Conservation (phyloP, 2,797 vertebrate genomes). For the Agapornis canus region DNA sequence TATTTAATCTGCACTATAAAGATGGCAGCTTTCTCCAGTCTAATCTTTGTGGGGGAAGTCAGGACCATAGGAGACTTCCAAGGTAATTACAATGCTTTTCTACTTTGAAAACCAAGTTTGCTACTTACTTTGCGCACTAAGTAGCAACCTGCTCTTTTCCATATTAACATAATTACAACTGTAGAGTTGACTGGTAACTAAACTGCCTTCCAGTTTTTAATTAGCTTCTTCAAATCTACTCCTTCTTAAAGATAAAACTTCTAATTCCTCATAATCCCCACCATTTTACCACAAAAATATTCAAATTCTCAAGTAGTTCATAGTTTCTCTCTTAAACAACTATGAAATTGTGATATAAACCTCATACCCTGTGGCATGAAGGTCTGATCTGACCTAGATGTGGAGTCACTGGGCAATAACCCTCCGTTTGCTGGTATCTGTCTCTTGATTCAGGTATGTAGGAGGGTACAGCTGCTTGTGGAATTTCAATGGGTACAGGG, state of each 20-base stretch:
- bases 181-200: neutral
- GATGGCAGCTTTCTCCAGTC: neutral
- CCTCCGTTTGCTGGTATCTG: constrained; percentile 87
- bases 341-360: fast-evolving
- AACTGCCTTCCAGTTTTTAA: neutral
- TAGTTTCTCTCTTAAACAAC: neutral
- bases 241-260: neutral
- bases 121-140: neutral
- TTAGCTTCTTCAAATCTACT: fast-evolving
- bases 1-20: neutral
- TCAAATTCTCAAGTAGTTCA: neutral
- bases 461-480: constrained; percentile 83
- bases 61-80: fast-evolving
- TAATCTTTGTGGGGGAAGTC: neutral
- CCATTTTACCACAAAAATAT: neutral
- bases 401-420: constrained; percentile 86
- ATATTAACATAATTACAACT: neutral
- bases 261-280: neutral
- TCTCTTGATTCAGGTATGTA: constrained; percentile 90
- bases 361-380: constrained; percentile 86
- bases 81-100: neutral
- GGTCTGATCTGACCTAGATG: constrained; percentile 88
- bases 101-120: neutral
- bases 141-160: neutral
- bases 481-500: constrained; percentile 88